phyloP scores from a whole-genome alignment of 2,888 invertebrate species.

The Sesia bembeciformis region DNA sequence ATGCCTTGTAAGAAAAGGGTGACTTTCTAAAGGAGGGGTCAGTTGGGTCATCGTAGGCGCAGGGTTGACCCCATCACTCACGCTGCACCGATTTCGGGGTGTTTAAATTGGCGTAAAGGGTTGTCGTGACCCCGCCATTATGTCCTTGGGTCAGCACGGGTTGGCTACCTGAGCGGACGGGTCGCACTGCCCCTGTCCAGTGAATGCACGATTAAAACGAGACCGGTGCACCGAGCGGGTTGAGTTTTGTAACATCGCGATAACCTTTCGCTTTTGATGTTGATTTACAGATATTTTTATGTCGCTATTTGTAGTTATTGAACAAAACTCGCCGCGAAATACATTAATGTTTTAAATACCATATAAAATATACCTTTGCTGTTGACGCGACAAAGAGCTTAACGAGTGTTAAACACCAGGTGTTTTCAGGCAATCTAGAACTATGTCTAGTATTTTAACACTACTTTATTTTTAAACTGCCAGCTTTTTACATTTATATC shows the following conservation, averaged over 20 bases:
- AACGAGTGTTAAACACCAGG: too few relatives aligned
- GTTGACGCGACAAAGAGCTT: too few relatives aligned
- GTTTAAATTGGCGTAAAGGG: slow-evolving; percentile 67
- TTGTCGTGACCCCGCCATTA: slow-evolving; percentile 52
- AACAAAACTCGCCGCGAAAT: not conserved
- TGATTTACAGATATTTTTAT: slow-evolving; percentile 26
- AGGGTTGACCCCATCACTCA: slow-evolving; percentile 70
- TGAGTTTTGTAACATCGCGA: slow-evolving; percentile 55
- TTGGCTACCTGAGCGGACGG: slow-evolving; percentile 57
- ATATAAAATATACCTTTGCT: too few relatives aligned
- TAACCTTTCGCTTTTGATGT: slow-evolving; percentile 42
- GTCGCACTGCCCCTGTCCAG: slow-evolving; percentile 46
- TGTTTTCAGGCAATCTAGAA: too few relatives aligned
- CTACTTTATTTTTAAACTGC: too few relatives aligned
- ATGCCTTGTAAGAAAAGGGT: slow-evolving; percentile 70
- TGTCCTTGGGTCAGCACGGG: slow-evolving; percentile 52
- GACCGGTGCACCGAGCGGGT: slow-evolving; percentile 39
- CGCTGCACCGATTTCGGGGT: slow-evolving; percentile 67
- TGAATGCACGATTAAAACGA: slow-evolving; percentile 67
- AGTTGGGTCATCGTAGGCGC: slow-evolving; percentile 59
- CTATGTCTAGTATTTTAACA: too few relatives aligned
- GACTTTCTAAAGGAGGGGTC: slow-evolving; percentile 52
- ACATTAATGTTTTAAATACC: too few relatives aligned
- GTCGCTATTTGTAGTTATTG: slow-evolving; percentile 1
- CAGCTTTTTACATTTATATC: too few relatives aligned